Conservation (phyloP, 2,797 vertebrate species). For the Pipistrellus pipistrellus region DNA sequence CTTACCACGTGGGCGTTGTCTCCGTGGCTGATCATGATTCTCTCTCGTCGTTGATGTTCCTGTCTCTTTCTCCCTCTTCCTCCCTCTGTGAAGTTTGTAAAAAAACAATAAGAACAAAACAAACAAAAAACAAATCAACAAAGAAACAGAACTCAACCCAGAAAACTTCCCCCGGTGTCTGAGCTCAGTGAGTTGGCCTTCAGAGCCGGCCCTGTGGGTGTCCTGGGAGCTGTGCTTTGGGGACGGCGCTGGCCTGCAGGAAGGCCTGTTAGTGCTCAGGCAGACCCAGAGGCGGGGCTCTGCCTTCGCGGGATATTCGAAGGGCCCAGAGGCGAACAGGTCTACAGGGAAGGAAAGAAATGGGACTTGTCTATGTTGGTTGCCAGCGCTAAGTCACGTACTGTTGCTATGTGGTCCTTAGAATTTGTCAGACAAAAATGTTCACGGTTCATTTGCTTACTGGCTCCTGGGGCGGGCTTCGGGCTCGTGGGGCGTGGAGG, state of each 20-base stretch:
- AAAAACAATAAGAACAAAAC: neutral
- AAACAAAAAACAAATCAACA: neutral
- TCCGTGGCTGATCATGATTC: neutral
- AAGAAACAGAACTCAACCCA: neutral
- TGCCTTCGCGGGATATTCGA: neutral
- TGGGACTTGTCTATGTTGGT: neutral
- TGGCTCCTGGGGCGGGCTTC: neutral
- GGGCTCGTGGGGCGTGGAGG: neutral
- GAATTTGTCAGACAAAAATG: constrained; percentile 77
- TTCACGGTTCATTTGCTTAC: constrained; percentile 74
- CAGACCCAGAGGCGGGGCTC: neutral
- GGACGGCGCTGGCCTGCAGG: neutral
- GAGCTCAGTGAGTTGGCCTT: neutral
- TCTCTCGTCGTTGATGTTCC: too few relatives aligned
- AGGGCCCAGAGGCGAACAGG: neutral
- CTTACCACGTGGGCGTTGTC: neutral
- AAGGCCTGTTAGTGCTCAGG: neutral
- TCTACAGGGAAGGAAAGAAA: neutral
- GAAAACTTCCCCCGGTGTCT: neutral
- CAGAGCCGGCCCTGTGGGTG: neutral
- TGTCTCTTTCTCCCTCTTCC: too few relatives aligned
- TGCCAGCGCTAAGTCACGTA: neutral
- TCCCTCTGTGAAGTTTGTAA: too few relatives aligned
- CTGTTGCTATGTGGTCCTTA: constrained; percentile 57
- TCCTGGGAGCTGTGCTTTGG: too few relatives aligned